A percentile compares a stretch with the other conserved stretches of the same genome.
Evolutionary conservation across 2,797 vertebrate genomes (phyloP).

Genomic region (Paguma larvata): DNA sequence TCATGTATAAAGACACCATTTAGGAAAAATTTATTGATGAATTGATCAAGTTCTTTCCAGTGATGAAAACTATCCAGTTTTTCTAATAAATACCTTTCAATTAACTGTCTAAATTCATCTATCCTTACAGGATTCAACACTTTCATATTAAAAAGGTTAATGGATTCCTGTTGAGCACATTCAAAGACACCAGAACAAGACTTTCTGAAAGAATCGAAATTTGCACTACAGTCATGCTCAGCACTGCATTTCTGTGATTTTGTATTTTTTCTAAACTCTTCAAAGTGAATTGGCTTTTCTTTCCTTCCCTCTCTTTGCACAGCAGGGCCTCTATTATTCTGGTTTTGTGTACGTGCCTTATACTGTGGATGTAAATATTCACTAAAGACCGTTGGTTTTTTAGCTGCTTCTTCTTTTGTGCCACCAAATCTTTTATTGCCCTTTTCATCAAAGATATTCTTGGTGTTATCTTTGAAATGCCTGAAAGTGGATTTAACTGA

Average conservation of each 20-base stretch:
- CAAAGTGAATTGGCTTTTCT: conserved; percentile 55
- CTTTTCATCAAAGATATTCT: conserved; percentile 93
- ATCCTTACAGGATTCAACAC: conserved; percentile 93
- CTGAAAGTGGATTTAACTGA: conserved; percentile 97
- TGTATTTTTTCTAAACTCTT: conserved; percentile 77
- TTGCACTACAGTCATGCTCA: conserved; percentile 77
- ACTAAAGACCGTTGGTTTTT: conserved; percentile 86
- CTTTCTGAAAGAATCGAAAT: conserved; percentile 85
- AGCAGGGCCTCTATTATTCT: conserved; percentile 84
- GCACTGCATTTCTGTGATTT: conserved; percentile 71
- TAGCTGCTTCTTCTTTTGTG: conserved; percentile 86
- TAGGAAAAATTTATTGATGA: conserved; percentile 94
- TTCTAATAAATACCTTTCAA: conserved; percentile 94
- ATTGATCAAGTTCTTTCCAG: conserved; percentile 95
- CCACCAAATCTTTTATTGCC: conserved; percentile 86
- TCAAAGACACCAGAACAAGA: conserved; percentile 93
- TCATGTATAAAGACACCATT: conserved; percentile 97
- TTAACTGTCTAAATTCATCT: conserved; percentile 94
- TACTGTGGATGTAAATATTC: conserved; percentile 80
- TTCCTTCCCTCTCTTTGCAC: conserved; percentile 80
- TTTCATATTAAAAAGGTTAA: conserved; percentile 92
- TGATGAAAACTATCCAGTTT: conserved; percentile 95
- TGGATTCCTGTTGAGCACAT: conserved; percentile 94
- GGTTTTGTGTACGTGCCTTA: conserved; percentile 86
- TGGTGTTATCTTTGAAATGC: conserved; percentile 96